Evolutionary conservation across 2,113 vertebrate species (phyloP), one percentile per base, ranked within the genome.

Genomic region (Channa maculata): DNA sequence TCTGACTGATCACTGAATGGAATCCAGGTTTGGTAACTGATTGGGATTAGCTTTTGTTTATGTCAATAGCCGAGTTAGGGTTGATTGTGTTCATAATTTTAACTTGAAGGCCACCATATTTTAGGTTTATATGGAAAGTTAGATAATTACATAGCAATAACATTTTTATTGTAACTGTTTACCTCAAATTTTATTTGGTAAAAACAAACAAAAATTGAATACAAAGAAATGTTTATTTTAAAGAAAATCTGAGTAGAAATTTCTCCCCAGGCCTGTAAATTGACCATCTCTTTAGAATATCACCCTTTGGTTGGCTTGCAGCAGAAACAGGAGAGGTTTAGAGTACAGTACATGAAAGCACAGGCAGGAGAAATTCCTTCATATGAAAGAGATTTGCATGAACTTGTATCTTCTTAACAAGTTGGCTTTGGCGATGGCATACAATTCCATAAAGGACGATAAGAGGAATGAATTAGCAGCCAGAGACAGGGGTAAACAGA

Each of bases 401-500:
- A 85, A 79, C 57, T 61, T 66, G 64, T 8, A 49, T 74, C 69
- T 80, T 82, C 51, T 81, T 52, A 62, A 80, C 78, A 87, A 61
- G 43, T 53, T 65, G 58, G 64, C 65, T 77, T 79, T 70, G 65
- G 70, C 76, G 79, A 74, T 69, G 82, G 46, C 46, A 71, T 39
- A 77, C 67, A 73, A 37, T 62, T 70, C 79, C 48, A 80, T 74
- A 68, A 59, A 74, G 82, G 76, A 50, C 71, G 59, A 83, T 60
- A 63, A 59, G 67, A 83, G 74, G 63, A 57, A 86, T 78, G 85
- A 55, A 79, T 66, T 48, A 72, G 82, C 89, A 91, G 86, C 78
- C 84, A 79, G 63, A 64, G 86, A 80, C 37, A 11, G 34, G 74
- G 72, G 71, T 63, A 74, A 79, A 81, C 65, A 82, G 61, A 79